phyloP scores from a whole-genome alignment of 1,140 invertebrate genomes.

The Tachypleus tridentatus region DNA sequence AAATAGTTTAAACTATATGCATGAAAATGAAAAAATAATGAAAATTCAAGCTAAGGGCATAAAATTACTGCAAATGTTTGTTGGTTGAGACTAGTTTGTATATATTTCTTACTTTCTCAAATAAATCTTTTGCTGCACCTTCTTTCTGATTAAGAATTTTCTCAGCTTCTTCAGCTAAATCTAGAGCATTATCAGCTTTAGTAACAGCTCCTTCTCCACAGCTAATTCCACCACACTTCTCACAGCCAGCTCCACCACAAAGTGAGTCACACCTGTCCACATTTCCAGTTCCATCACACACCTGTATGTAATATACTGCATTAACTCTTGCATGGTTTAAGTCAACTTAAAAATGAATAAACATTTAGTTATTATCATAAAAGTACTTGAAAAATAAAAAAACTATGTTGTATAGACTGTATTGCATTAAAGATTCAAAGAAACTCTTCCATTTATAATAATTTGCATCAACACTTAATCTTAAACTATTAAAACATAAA shows the following conservation, averaged over 20 bases:
- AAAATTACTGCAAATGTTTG: no score
- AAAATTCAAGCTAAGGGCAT: no score
- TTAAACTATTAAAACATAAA: no score
- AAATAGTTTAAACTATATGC: no score
- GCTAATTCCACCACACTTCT: constrained; percentile 70
- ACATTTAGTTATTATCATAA: neutral
- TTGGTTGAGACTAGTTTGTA: no score
- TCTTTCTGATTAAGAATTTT: constrained; percentile 64
- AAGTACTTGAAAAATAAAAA: constrained; percentile 2
- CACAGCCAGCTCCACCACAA: constrained; percentile 88
- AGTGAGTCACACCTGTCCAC: constrained; percentile 74
- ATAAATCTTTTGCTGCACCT: constrained; percentile 53
- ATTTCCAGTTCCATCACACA: constrained; percentile 60
- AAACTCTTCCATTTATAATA: no score
- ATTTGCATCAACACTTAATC: no score
- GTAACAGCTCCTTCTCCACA: constrained; percentile 79
- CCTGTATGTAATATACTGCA: constrained; percentile 35
- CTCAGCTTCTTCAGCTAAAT: constrained; percentile 70
- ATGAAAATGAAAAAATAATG: no score
- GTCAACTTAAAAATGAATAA: constrained; percentile 14
- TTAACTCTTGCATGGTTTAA: neutral
- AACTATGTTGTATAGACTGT: neutral
- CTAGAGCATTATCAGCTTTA: constrained; percentile 69
- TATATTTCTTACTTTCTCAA: constrained; percentile 31
- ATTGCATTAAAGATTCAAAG: no score